Percentiles rank a stretch among this genome's conserved stretches.
Evolutionary conservation across 2,888 invertebrate genomes (phyloP).

Genomic region (Matsumyia berberina): DNA sequence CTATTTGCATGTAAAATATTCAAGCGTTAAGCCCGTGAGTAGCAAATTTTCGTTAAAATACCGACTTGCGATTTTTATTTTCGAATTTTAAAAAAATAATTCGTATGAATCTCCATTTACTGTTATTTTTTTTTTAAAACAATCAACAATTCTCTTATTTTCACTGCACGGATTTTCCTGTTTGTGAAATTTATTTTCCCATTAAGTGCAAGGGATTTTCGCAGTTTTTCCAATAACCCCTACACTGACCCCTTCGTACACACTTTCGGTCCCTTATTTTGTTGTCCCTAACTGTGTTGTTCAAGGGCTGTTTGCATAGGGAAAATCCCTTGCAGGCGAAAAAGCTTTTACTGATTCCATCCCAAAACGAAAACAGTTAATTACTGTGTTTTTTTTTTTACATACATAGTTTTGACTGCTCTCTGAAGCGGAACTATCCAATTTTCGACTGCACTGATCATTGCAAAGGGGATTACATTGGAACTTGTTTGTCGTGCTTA

Average conservation of each 20-base stretch:
- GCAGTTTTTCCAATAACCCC: not conserved
- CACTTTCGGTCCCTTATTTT: conserved; percentile 7
- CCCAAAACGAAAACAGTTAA: conserved; percentile 37
- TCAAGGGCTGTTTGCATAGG: conserved; percentile 31
- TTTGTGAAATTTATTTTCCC: conserved; percentile 49
- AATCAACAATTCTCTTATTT: conserved; percentile 28
- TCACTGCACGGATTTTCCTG: conserved; percentile 24
- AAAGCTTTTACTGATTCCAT: conserved; percentile 30
- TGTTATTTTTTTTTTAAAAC: too few species aligned
- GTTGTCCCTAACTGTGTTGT: conserved; percentile 22
- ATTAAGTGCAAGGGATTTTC: conserved; percentile 41
- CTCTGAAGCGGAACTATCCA: conserved; percentile 1
- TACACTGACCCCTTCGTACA: not conserved
- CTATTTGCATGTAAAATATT: not conserved
- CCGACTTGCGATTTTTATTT: conserved; percentile 11
- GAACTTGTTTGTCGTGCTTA: conserved; percentile 30
- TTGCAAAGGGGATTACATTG: conserved; percentile 53
- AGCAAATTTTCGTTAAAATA: not conserved
- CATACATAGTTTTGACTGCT: not conserved
- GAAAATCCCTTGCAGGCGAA: conserved; percentile 33
- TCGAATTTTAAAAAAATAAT: not conserved
- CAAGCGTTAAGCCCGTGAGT: too few species aligned
- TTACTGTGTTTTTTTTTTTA: conserved; percentile 11
- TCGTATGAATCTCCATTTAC: not conserved
- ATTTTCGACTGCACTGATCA: conserved; percentile 34